Evolutionary conservation across 2,888 invertebrate genomes (phyloP).

Genomic region (Dryococelus australis): DNA sequence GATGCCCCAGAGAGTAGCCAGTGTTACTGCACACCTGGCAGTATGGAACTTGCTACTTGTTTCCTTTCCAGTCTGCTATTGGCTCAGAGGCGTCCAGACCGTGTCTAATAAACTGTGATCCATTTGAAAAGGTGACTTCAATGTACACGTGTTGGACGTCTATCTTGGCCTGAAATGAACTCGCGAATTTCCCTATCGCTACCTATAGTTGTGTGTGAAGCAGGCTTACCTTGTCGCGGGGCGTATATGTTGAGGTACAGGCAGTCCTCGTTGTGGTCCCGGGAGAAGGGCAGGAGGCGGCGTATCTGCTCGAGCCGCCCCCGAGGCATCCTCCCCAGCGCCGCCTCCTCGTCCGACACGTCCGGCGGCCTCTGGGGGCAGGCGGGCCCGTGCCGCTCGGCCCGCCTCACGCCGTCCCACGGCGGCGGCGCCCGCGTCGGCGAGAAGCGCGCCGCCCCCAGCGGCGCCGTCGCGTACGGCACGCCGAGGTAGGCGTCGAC

Average conservation of each 20-base stretch:
- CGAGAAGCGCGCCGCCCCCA: constrained; percentile 1
- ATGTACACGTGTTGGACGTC: too few relatives aligned
- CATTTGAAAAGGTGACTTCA: too few relatives aligned
- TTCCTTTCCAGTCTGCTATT: too few relatives aligned
- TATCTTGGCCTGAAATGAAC: too few relatives aligned
- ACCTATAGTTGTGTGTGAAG: too few relatives aligned
- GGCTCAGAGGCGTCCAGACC: too few relatives aligned
- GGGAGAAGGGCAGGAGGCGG: neutral
- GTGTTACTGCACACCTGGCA: too few relatives aligned
- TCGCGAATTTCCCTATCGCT: too few relatives aligned
- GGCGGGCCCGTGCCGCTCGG: neutral
- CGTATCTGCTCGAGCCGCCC: neutral
- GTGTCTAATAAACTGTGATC: too few relatives aligned
- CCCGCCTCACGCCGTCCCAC: neutral
- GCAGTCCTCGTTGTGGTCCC: neutral
- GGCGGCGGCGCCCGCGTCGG: neutral
- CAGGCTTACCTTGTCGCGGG: neutral
- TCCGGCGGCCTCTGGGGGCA: neutral
- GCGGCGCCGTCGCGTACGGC: neutral
- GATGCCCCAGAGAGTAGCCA: too few relatives aligned
- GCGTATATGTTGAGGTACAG: neutral
- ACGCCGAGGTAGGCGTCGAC: neutral
- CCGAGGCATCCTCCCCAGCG: neutral
- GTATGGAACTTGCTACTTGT: too few relatives aligned
- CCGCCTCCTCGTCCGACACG: neutral